Base-by-base conservation (phyloP, 2,888 invertebrate genomes). In the Mechanitis mazaeus region DNA sequence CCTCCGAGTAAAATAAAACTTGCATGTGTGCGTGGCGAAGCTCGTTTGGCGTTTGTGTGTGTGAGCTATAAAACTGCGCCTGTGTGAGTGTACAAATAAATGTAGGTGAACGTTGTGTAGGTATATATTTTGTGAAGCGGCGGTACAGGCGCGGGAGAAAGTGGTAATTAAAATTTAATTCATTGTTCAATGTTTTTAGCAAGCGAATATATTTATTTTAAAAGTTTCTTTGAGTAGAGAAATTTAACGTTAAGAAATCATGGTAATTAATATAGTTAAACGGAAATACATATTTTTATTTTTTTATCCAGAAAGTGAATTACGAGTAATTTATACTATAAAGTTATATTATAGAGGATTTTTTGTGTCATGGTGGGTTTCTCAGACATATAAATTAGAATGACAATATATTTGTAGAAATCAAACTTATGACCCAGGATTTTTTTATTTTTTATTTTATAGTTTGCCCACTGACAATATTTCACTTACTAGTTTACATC, bases 71-170 rank as follows among this genome's bases (percentile, higher is more conserved):
- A 86, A 85, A 80, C 68, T 75, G 77, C 60, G 75, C 6, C 63
- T 78, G 88, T 88, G 87, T 87, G 87, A 64, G 87, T 82, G 79
- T 72, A 81, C 82, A 87, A 85, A 87, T 87, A 87, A 87, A 89
- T 88, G 87, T 88, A 87, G 87, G 88, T 87, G 85, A 87, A 79
- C 78, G 75, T 80, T 82, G 80, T 77, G 83, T 88, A 84, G 75
- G 82, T 87, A 83, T 83, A 84, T 83, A 84, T 79, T 77, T 78
- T 73, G 74, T 75, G 77, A 73, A 71, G 74, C 69, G 65, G 72
- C 61, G 69, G 75, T 73, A 76, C 72, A 58, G 69, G 69, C 78
- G 79, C 64, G 65, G 76, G 76, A 63, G 69, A 61, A 63, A 68
- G 71, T 66, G 64, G 47, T 71, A 69, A 68, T 69, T 71, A 50